Evolutionary conservation across 2,888 invertebrate species (phyloP), one percentile per base, ranked within the genome.

Genomic region (Cryptocheilus praepositus): DNA sequence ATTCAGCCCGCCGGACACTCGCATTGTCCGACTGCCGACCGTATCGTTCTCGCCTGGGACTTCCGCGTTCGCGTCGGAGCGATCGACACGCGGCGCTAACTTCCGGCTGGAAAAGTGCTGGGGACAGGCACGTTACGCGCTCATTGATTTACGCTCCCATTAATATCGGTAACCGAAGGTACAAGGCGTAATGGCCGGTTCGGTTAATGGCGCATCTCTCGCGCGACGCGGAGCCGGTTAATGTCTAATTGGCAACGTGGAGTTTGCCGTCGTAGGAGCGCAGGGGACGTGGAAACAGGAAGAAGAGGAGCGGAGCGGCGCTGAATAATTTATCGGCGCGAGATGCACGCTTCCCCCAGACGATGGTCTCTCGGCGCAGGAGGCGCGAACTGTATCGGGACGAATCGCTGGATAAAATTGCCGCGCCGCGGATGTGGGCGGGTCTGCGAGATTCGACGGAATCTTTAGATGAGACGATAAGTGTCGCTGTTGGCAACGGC

Each of bases 171-270:
- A 51, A 63, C 16, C 54, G 49, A 59, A 53, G 52, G 51, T 19
- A 58, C 65, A 51, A 66, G 59, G 64, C 59, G 68, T 51, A 70
- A 67, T 63, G 62, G 56, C 21, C 64, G 54, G 60, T 58, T 63
- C 61, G 28, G 19, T 57, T 66, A 66, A 67, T 65, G 70, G 57
- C 16, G 16, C 61, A 56, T 61, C 59, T 46, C 36, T 54, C 52
- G 59, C 36, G 65, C 52, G 53, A 70, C 54, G 65, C 61, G 64
- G 61, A 66, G 60, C 61, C 57, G 60, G 59, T 71, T 56, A 62
- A 70, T 67, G 71, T 67, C 74, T 79, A 78, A 79, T 79, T 75
- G 77, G 71, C 74, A 67, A 70, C 67, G 59, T 54, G 62, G 73
- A 76, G 76, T 74, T 78, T 80, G 76, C 80, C 36, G 36, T 36